These are phyloP conservation scores for Siniperca knerii DNA, from an alignment of 2,113 vertebrate genomes.

Conservation along the genomic window DNA sequence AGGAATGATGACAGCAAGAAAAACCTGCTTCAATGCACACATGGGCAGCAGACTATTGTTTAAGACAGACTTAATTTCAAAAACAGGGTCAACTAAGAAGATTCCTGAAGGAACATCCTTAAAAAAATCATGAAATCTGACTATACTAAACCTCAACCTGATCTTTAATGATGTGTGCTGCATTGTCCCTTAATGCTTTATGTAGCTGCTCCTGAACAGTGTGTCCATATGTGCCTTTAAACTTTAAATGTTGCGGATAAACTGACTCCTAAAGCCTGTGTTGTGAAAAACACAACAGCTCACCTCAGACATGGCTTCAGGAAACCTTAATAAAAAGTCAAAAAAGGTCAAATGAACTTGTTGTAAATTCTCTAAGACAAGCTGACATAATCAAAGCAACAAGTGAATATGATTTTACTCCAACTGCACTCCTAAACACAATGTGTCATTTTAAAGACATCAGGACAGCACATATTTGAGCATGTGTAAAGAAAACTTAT, in stretches of 20 bases:
- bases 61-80: too few relatives aligned
- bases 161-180: not conserved
- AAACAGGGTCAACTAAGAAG: too few relatives aligned
- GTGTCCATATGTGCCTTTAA: not conserved
- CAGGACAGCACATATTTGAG: not conserved
- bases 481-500: not conserved
- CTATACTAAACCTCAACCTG: not conserved
- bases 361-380: not conserved
- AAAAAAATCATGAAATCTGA: not conserved
- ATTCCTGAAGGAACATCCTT: too few relatives aligned
- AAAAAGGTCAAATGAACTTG: not conserved
- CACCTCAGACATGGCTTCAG: slow-evolving; percentile 2
- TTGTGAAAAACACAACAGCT: not conserved
- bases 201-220: not conserved
- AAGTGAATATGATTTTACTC: not conserved
- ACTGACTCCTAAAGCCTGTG: not conserved
- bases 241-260: not conserved
- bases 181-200: not conserved
- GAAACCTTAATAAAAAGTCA: too few relatives aligned
- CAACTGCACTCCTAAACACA: not conserved
- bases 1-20: too few relatives aligned
- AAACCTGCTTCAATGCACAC: too few relatives aligned
- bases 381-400: not conserved
- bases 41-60: too few relatives aligned
- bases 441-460: not conserved